A percentile compares a stretch with the other conserved stretches of the same genome.
phyloP scores from a whole-genome alignment of 2,888 invertebrate species.

The Dexiosoma caninum region DNA sequence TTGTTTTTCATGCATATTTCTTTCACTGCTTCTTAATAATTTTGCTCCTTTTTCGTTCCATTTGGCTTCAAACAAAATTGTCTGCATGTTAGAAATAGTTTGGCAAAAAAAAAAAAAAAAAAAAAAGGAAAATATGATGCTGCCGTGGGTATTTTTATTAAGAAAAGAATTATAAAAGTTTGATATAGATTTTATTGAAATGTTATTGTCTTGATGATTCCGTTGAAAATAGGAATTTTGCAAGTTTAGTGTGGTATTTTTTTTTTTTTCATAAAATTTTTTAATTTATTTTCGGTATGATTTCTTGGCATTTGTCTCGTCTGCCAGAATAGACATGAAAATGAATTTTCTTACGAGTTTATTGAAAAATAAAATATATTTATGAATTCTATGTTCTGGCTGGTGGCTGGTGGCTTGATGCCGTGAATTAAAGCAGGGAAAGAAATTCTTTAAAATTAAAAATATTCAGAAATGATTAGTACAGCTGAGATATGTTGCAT shows the following conservation, averaged over 20 bases:
- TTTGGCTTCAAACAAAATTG: slow-evolving; percentile 35
- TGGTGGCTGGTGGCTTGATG: no score
- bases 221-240: slow-evolving; percentile 37
- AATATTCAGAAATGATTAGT: no score
- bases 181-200: slow-evolving; percentile 62
- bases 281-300: not conserved
- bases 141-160: slow-evolving; percentile 7
- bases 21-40: slow-evolving; percentile 29
- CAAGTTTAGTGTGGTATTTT: slow-evolving; percentile 14
- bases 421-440: no score
- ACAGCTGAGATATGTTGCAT: no score
- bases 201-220: slow-evolving; percentile 62
- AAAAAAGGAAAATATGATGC: not conserved
- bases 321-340: slow-evolving; percentile 47
- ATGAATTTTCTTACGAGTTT: slow-evolving; percentile 55
- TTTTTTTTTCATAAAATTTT: not conserved
- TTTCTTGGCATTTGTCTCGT: slow-evolving; percentile 58
- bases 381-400: slow-evolving; percentile 14
- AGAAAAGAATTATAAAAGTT: not conserved
- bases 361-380: slow-evolving; percentile 41
- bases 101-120: not conserved
- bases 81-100: slow-evolving; percentile 43
- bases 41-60: not conserved
- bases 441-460: no score
- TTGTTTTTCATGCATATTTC: slow-evolving; percentile 21